Percentiles rank a stretch among this genome's conserved stretches.
These are phyloP conservation scores for Argopecten irradians DNA, from an alignment of 1,140 invertebrate genomes.

Conservation along the genomic window DNA sequence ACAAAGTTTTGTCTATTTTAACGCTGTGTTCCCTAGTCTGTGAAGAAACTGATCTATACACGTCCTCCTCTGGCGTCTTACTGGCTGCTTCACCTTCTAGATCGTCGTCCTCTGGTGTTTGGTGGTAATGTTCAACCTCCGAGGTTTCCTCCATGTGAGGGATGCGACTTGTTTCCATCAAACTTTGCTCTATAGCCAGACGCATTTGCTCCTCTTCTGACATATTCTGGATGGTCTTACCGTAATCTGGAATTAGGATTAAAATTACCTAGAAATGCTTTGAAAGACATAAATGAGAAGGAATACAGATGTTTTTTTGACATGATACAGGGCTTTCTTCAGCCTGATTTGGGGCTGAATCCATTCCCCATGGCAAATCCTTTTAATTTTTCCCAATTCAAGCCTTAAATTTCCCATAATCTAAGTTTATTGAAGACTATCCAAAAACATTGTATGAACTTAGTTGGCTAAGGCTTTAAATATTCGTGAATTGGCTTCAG, in stretches of 20 bases:
- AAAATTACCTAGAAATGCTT: too few relatives aligned
- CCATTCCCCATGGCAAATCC: too few relatives aligned
- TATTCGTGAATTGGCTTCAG: too few relatives aligned
- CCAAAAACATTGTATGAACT: too few relatives aligned
- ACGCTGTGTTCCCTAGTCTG: neutral
- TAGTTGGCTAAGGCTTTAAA: too few relatives aligned
- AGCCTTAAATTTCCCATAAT: too few relatives aligned
- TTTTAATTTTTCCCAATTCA: too few relatives aligned
- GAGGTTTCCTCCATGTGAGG: neutral
- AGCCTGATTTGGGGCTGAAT: too few relatives aligned
- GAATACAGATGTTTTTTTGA: too few relatives aligned
- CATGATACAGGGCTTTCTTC: too few relatives aligned
- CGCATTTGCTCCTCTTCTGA: conserved; percentile 52
- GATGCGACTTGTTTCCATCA: conserved; percentile 40
- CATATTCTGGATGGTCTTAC: conserved; percentile 36
- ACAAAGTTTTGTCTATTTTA: neutral
- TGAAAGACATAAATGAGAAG: too few relatives aligned
- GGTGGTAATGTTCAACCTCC: neutral
- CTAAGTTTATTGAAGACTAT: too few relatives aligned
- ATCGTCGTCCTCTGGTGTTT: neutral
- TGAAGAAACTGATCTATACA: neutral
- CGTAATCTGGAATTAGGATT: conserved; percentile 27
- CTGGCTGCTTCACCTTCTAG: neutral
- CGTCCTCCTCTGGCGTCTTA: neutral
- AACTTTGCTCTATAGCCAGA: conserved; percentile 56